phyloP scores from a whole-genome alignment of 2,113 vertebrate genomes.

The Nibea albiflora region DNA sequence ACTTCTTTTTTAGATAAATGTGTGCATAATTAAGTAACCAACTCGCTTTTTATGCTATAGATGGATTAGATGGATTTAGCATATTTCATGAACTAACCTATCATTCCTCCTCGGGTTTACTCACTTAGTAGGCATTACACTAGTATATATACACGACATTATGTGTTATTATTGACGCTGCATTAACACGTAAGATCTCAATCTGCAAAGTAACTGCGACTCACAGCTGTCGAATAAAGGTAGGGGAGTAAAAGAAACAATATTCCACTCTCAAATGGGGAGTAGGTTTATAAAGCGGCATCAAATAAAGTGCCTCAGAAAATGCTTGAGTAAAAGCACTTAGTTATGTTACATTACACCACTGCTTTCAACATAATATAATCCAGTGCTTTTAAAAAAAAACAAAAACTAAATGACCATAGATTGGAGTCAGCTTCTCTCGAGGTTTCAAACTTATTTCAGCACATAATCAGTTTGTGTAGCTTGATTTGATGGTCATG shows the following conservation, averaged over 20 bases:
- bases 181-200: neutral
- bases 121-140: neutral
- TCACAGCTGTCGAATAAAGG: neutral
- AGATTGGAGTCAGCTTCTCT: neutral
- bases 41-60: neutral
- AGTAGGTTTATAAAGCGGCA: neutral
- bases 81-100: neutral
- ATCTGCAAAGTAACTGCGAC: neutral
- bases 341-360: neutral
- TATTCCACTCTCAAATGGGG: neutral
- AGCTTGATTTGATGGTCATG: neutral
- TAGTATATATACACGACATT: no score
- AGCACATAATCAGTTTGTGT: neutral
- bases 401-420: neutral
- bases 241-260: neutral
- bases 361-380: neutral
- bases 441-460: neutral
- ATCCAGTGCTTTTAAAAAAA: neutral
- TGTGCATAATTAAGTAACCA: neutral
- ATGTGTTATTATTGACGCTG: neutral
- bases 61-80: neutral
- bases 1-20: neutral
- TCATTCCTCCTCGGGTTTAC: neutral
- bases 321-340: neutral
- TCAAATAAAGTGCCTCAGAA: neutral